Conservation (phyloP, 2,888 invertebrate species). For the Watsonalla binaria region DNA sequence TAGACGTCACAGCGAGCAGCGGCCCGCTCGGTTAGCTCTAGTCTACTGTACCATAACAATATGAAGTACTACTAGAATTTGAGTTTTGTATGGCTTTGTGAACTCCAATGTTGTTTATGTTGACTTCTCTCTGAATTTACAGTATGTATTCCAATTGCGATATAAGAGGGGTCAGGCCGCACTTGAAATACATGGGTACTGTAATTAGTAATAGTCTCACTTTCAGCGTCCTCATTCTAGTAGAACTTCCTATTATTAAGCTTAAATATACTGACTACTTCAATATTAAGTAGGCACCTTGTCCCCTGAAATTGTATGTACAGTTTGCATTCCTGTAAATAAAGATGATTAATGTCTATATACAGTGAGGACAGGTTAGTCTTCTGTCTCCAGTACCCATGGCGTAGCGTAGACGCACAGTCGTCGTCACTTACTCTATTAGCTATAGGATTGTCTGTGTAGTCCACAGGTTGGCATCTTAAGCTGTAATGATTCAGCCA, state of each 20-base stretch:
- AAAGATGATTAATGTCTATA: slow-evolving; percentile 49
- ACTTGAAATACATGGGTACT: too few relatives aligned
- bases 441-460: slow-evolving; percentile 87
- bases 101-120: too few relatives aligned
- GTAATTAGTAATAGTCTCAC: too few relatives aligned
- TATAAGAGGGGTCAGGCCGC: too few relatives aligned
- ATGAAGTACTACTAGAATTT: slow-evolving; percentile 3
- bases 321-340: slow-evolving; percentile 39
- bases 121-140: too few relatives aligned
- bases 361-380: slow-evolving; percentile 68
- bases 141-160: too few relatives aligned
- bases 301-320: slow-evolving; percentile 37
- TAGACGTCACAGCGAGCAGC: neutral
- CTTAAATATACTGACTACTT: slow-evolving; percentile 12
- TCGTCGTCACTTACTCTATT: slow-evolving; percentile 85
- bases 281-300: slow-evolving; percentile 21
- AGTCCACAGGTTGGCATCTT: slow-evolving; percentile 94
- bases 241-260: too few relatives aligned
- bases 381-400: slow-evolving; percentile 28
- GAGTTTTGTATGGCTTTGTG: too few relatives aligned
- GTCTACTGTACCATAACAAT: neutral
- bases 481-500: slow-evolving; percentile 94
- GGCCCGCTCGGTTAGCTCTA: neutral
- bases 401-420: slow-evolving; percentile 24
- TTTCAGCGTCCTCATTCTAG: too few relatives aligned